Evolutionary conservation across 2,113 vertebrate species (phyloP), one percentile per base, ranked within the genome.

Genomic region (Hypanus sabinus): DNA sequence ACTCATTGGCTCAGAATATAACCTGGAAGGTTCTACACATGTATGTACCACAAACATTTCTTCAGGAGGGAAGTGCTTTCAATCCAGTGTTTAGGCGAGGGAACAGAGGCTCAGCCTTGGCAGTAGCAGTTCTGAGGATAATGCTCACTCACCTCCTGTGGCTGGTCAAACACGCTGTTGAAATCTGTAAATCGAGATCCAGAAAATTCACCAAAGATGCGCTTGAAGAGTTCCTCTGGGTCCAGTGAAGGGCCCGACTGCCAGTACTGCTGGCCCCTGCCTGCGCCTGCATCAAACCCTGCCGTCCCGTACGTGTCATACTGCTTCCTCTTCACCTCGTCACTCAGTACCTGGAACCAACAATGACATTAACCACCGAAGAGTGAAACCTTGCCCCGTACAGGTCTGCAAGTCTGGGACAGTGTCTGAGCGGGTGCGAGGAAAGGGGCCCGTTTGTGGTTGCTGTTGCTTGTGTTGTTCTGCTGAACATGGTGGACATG

Each of bases 141-240:
- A 0, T 0, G 2, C 27, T 30, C 46, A 87, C 96, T 79, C 94
- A 99, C 99, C 98, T 99, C 99, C 94, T 99, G 98, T 0, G 98
- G 98, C 94, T 99, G 98, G 94, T 98, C 97, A 94, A 99, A 99
- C 11, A 98, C 97, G 30, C 94, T 95, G 81, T 97, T 98, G 93
- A 99, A 98, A 94, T 99, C 98, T 0, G 98, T 97, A 0, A 99
- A 99, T 12, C 97, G 94, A 0, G 97, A 97, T 16, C 97, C 97
- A 0, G 98, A 98, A 94, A 98, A 99, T 94, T 99, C 99, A 22
- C 99, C 98, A 0, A 99, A 99, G 95, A 99, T 99, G 96, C 98
- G 99, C 94, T 97, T 97, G 96, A 99, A 99, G 2, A 99, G 98
- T 95, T 99, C 99, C 95, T 99, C 98, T 0, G 99, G 98, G 92